phyloP scores from a whole-genome alignment of 1,140 invertebrate species.

The Ceratoteleas bidentatus region DNA sequence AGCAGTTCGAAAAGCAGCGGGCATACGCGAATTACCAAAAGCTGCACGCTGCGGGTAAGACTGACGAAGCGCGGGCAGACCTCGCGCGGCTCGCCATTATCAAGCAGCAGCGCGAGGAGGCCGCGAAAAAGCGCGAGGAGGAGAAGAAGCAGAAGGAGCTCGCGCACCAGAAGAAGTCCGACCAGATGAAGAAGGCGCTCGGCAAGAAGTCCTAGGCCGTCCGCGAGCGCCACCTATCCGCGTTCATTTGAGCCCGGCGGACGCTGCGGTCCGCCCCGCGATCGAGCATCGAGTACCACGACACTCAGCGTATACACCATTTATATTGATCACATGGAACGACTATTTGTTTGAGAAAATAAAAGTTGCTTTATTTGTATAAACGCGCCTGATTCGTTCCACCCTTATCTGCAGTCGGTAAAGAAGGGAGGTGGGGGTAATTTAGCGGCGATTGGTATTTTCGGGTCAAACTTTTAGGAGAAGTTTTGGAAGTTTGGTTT shows the following conservation, averaged over 20 bases:
- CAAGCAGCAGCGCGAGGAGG: constrained; percentile 96
- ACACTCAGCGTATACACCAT: constrained; percentile 19
- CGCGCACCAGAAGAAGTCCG: constrained; percentile 81
- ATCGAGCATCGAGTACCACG: neutral
- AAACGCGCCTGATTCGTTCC: constrained; percentile 35
- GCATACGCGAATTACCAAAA: constrained; percentile 94
- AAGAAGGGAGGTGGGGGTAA: no score
- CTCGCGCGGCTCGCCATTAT: constrained; percentile 94
- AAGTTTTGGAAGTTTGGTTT: no score
- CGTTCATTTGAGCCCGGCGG: constrained; percentile 21
- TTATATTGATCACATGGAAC: constrained; percentile 26
- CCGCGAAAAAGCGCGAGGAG: constrained; percentile 92
- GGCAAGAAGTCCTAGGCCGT: constrained; percentile 79
- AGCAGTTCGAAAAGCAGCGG: constrained; percentile 95
- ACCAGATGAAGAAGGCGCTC: constrained; percentile 82
- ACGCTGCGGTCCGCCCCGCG: no score
- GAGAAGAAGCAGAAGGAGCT: constrained; percentile 90
- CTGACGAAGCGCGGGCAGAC: constrained; percentile 96
- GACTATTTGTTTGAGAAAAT: constrained; percentile 47
- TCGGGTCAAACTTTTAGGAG: no score
- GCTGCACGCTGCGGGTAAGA: constrained; percentile 96
- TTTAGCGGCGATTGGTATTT: no score
- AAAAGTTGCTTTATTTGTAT: constrained; percentile 63
- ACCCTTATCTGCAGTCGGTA: no score
- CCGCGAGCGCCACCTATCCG: neutral